Percentiles rank a stretch among this genome's conserved stretches.
phyloP scores from a whole-genome alignment of 1,140 invertebrate genomes.

The Holotrichia oblita region DNA sequence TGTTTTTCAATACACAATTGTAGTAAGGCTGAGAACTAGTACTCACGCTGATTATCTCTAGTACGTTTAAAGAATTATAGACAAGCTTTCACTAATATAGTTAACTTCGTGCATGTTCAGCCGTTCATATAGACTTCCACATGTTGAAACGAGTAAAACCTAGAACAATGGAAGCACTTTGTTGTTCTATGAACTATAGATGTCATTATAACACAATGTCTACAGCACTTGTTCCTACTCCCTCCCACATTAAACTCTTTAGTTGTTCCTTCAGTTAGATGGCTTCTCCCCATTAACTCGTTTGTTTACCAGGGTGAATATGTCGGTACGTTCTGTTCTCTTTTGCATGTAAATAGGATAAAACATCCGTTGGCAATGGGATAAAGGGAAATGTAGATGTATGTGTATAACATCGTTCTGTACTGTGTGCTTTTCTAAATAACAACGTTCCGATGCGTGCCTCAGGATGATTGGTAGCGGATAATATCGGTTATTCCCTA shows the following conservation, averaged over 20 bases:
- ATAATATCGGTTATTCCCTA: slow-evolving; percentile 13
- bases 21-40: too few species aligned
- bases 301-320: slow-evolving; percentile 7
- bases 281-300: not conserved
- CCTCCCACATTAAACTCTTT: not conserved
- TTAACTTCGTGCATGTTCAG: not conserved
- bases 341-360: slow-evolving; percentile 11
- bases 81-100: too few species aligned
- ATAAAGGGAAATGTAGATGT: not conserved
- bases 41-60: too few species aligned
- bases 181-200: not conserved
- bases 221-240: not conserved
- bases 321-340: not conserved
- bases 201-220: not conserved
- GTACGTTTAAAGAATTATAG: too few species aligned
- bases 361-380: slow-evolving; percentile 3
- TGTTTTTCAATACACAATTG: too few species aligned
- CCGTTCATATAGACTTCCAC: not conserved
- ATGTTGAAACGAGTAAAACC: not conserved
- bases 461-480: slow-evolving; percentile 1
- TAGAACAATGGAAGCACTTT: not conserved
- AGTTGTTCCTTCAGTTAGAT: not conserved
- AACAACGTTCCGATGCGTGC: slow-evolving; percentile 14
- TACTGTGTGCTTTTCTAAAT: not conserved
- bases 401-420: not conserved